Evolutionary conservation across 2,888 invertebrate genomes (phyloP).

Genomic region (Melangyna quadrimaculata): DNA sequence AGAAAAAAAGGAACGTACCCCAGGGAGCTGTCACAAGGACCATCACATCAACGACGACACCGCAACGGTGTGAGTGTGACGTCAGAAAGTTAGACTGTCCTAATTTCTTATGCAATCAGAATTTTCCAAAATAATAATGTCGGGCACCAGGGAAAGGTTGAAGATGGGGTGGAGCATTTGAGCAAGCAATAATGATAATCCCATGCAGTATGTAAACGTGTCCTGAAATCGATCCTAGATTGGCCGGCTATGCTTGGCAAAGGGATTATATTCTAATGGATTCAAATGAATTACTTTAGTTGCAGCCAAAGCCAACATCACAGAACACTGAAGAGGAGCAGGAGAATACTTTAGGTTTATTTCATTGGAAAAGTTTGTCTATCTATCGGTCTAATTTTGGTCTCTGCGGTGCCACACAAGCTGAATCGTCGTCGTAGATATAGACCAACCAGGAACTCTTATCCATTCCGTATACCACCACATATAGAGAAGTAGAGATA

Average conservation of each 20-base stretch:
- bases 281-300: conserved; percentile 64
- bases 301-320: too few relatives aligned
- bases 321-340: neutral
- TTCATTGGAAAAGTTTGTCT: conserved; percentile 58
- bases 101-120: conserved; percentile 51
- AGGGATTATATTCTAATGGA: conserved; percentile 53
- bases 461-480: neutral
- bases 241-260: conserved; percentile 11
- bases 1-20: neutral
- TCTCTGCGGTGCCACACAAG: conserved; percentile 34
- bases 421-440: neutral
- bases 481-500: neutral
- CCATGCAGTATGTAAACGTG: conserved; percentile 57
- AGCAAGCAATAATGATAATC: conserved; percentile 40
- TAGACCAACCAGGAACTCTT: neutral
- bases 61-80: too few relatives aligned
- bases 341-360: conserved; percentile 25
- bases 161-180: neutral
- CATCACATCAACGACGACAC: neutral
- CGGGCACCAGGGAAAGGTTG: neutral
- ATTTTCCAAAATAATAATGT: neutral
- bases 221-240: conserved; percentile 63
- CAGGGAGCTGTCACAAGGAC: neutral
- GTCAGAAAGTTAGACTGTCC: neutral
- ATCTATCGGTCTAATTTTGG: conserved; percentile 59